Percentiles rank a stretch among this genome's conserved stretches.
These are phyloP conservation scores for Erinaceus europaeus DNA, from an alignment of 2,113 vertebrate genomes.

Conservation along the genomic window DNA sequence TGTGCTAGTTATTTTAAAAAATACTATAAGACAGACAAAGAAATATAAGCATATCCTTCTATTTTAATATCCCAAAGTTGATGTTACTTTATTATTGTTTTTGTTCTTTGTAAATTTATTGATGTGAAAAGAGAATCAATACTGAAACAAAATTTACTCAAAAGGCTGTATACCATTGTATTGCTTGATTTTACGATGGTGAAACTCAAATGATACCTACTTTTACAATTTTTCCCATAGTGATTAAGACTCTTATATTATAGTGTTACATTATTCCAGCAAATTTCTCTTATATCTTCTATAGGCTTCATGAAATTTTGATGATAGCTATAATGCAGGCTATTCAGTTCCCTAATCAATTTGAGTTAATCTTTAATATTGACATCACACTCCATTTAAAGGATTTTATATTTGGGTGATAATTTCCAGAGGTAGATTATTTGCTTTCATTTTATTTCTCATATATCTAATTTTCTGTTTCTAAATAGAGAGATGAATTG, in stretches of 20 bases:
- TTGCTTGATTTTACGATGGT: background rate
- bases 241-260: slow-evolving; percentile 2
- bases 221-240: background rate
- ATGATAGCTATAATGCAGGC: slow-evolving; percentile 51
- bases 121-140: background rate
- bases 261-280: background rate
- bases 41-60: background rate
- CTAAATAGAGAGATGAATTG: background rate
- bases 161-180: background rate
- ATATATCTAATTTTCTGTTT: background rate
- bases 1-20: slow-evolving; percentile 19
- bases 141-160: slow-evolving; percentile 1
- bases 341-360: slow-evolving; percentile 50
- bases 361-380: slow-evolving; percentile 43
- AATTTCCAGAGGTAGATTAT: background rate
- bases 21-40: background rate
- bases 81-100: background rate
- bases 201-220: background rate
- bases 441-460: slow-evolving; percentile 1
- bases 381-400: slow-evolving; percentile 48
- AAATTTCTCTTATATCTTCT: slow-evolving; percentile 11
- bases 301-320: slow-evolving; percentile 68
- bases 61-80: slow-evolving; percentile 10
- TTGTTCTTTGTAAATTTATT: slow-evolving; percentile 27
- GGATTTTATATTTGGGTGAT: background rate